Evolutionary conservation across 1,140 invertebrate genomes (phyloP).

Genomic region (Drosophila elegans): DNA sequence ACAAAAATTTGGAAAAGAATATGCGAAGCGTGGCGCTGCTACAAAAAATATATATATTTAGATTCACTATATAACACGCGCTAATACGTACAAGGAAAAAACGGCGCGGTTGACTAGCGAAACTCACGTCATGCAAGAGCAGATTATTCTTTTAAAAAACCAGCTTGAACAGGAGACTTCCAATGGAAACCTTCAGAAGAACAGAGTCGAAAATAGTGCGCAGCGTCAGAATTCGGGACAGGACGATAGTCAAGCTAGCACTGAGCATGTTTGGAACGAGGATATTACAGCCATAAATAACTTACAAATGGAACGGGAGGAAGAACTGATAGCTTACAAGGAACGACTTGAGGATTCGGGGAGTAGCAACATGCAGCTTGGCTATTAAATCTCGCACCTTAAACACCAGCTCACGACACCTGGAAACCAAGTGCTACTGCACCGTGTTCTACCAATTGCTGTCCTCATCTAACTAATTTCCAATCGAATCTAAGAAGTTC

Average conservation of each 20-base stretch:
- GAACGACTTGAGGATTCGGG: slow-evolving; percentile 73
- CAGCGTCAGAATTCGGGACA: slow-evolving; percentile 4
- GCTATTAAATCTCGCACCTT: slow-evolving; percentile 62
- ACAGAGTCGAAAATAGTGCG: neutral
- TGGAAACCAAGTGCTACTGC: slow-evolving; percentile 19
- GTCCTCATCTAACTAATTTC: slow-evolving; percentile 70
- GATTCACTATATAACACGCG: too few relatives aligned
- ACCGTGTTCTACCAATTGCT: slow-evolving; percentile 61
- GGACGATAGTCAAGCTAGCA: slow-evolving; percentile 14
- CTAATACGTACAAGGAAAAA: slow-evolving; percentile 54
- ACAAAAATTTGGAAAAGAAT: too few relatives aligned
- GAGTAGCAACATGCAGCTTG: slow-evolving; percentile 64
- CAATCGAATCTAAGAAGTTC: slow-evolving; percentile 48
- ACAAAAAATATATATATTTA: too few relatives aligned
- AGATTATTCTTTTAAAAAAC: slow-evolving; percentile 46
- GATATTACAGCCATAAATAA: slow-evolving; percentile 64
- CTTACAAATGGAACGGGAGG: slow-evolving; percentile 63
- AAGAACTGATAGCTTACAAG: slow-evolving; percentile 81
- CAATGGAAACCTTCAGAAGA: neutral
- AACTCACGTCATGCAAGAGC: slow-evolving; percentile 40
- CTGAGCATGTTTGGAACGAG: slow-evolving; percentile 51
- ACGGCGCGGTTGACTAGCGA: slow-evolving; percentile 36
- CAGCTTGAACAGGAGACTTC: slow-evolving; percentile 12
- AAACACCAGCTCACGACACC: slow-evolving; percentile 25
- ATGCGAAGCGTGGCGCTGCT: too few relatives aligned